Percentiles rank a stretch among this genome's conserved stretches.
These are phyloP conservation scores for Siniperca obscura DNA, from an alignment of 2,797 vertebrate species.

Conservation along the genomic window DNA sequence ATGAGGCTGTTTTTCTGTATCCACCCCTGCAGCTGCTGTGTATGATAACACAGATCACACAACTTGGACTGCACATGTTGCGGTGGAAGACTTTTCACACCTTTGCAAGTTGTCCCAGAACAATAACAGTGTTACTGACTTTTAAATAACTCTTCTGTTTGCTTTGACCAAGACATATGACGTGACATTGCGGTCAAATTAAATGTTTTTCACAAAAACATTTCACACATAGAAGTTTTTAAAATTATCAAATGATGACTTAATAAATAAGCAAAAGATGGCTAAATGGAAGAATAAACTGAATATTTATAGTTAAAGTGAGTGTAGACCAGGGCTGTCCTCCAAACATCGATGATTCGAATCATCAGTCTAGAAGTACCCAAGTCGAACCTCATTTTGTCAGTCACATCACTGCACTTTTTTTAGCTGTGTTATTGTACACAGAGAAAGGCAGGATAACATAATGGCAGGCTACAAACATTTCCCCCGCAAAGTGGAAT, in stretches of 20 bases:
- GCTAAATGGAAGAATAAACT: not conserved
- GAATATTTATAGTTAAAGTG: not conserved
- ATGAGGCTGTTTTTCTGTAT: constrained; percentile 34
- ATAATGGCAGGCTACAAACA: not conserved
- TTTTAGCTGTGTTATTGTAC: not conserved
- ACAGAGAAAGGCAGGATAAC: not conserved
- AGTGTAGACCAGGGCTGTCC: not conserved
- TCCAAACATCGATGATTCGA: not conserved
- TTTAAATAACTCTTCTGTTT: not conserved
- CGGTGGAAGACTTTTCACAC: not conserved
- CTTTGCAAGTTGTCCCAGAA: not conserved
- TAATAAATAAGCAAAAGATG: not conserved
- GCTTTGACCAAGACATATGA: not conserved
- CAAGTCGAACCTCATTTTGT: not conserved
- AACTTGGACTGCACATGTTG: not conserved
- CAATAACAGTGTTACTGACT: not conserved
- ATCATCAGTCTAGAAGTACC: not conserved
- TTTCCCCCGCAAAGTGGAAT: not conserved
- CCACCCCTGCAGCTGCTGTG: constrained; percentile 40
- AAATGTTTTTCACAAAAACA: not conserved
- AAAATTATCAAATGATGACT: not conserved
- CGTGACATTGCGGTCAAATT: not conserved
- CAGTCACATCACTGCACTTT: not conserved
- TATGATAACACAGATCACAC: constrained; percentile 39
- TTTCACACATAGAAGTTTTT: not conserved